phyloP scores from a whole-genome alignment of 1,140 invertebrate species.

The Temnothorax curvispinosus region DNA sequence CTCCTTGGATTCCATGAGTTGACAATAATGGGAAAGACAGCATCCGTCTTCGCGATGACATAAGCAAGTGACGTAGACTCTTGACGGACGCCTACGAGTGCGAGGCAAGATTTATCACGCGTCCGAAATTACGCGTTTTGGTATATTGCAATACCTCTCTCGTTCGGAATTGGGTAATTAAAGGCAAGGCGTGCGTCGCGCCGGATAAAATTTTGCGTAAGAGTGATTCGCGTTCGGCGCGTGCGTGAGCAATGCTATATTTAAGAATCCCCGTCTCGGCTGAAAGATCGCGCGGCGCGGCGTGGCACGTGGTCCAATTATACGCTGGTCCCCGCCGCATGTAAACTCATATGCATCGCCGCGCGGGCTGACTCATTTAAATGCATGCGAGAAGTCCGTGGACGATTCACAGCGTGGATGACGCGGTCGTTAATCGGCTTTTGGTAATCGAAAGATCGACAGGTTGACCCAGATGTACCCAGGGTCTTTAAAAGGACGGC shows the following conservation, averaged over 20 bases:
- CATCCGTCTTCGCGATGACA: conserved; percentile 25
- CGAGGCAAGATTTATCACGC: neutral
- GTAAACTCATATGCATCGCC: neutral
- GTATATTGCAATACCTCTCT: neutral
- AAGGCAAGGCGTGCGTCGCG: neutral
- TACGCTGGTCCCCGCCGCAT: conserved; percentile 14
- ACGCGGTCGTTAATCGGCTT: conserved; percentile 8
- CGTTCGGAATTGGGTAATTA: conserved; percentile 39
- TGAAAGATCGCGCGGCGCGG: conserved; percentile 4
- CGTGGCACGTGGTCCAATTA: conserved; percentile 43
- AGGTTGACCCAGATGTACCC: neutral
- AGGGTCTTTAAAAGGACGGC: neutral
- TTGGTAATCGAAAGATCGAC: neutral
- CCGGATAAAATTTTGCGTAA: conserved; percentile 48
- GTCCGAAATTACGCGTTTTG: conserved; percentile 23
- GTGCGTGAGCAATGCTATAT: conserved; percentile 46
- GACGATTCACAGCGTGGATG: neutral
- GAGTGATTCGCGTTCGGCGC: conserved; percentile 8
- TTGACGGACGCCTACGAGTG: neutral
- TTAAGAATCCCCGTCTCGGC: conserved; percentile 48
- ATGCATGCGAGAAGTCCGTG: neutral
- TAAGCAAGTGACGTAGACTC: conserved; percentile 17
- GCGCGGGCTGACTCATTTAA: conserved; percentile 5
- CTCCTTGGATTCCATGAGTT: neutral
- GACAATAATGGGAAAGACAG: conserved; percentile 1